These are phyloP conservation scores for Papilio polyxenes DNA, from an alignment of 1,140 invertebrate genomes.

Conservation along the genomic window DNA sequence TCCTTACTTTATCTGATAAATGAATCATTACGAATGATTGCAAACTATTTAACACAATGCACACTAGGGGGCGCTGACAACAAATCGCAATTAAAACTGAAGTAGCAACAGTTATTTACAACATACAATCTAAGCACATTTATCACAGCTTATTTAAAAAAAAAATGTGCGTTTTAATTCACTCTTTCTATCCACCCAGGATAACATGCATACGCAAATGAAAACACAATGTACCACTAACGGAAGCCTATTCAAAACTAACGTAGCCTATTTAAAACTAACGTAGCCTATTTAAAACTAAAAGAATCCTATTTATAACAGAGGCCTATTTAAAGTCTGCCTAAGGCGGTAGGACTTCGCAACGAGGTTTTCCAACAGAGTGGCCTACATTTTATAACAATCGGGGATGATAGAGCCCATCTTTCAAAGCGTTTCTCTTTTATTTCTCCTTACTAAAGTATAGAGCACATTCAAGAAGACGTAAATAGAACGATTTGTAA, in stretches of 20 bases:
- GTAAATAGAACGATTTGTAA: neutral
- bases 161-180: neutral
- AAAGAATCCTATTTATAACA: neutral
- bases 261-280: too few species aligned
- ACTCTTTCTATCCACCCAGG: neutral
- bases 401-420: neutral
- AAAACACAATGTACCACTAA: neutral
- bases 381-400: slow-evolving; percentile 26
- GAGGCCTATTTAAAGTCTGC: slow-evolving; percentile 11
- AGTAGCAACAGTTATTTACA: neutral
- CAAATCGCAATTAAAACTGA: neutral
- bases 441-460: neutral
- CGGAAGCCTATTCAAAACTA: too few species aligned
- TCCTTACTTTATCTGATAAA: neutral
- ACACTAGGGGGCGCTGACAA: neutral
- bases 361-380: slow-evolving; percentile 14
- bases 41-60: too few species aligned
- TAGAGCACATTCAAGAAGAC: neutral
- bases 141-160: neutral
- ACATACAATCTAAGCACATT: neutral
- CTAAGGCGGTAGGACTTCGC: slow-evolving; percentile 9
- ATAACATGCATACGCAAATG: neutral
- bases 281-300: neutral
- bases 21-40: neutral
- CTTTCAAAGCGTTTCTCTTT: neutral